Evolutionary conservation across 2,888 invertebrate genomes (phyloP), one percentile per base, ranked within the genome.

Genomic region (Hoplodrina ambigua): DNA sequence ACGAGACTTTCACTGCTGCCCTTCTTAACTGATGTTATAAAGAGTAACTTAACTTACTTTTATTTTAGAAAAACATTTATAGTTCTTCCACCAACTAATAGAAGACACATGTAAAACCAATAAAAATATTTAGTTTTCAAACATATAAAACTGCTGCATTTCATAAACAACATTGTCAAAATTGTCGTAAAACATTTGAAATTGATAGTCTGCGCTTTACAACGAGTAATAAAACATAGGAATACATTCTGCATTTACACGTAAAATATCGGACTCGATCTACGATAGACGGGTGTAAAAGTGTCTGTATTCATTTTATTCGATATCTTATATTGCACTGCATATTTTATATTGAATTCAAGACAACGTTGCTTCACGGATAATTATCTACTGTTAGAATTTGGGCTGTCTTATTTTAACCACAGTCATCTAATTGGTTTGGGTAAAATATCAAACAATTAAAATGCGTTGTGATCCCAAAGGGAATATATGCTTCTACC

Each of bases 121-220:
- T 44, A 44, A 44, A 15, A 15, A 44, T 44, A 11, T 44, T 10
- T 8, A 15, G 4, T 44, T 10, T 41, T 41, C 2, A 58, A 50
- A 11, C 20, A 54, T 41, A 58, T 68, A 20, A 46, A 50, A 58
- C 50, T 19, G 11, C 8, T 59, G 30, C 53, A 78, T 59, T 54
- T 60, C 56, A 17, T 11, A 56, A 41, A 13, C 41, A 41, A 63
- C 64, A 74, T 63, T 64, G 75, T 58, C 54, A 64, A 58, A 25
- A 19, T 33, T 13, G n/a, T 75, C 20, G 50, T 80, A 54, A 46
- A 52, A 49, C 11, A 30, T 79, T 64, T 20, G 15, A n/a, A 64
- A 75, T 80, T 69, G 53, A 78, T 80, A 61, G 69, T 20, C 15
- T 54, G 53, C 53, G 33, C 55, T 65, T 59, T 15, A 52, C 10